Evolutionary conservation across 2,888 invertebrate genomes (phyloP), one percentile per base, ranked within the genome.

Genomic region (Eilema depressum): DNA sequence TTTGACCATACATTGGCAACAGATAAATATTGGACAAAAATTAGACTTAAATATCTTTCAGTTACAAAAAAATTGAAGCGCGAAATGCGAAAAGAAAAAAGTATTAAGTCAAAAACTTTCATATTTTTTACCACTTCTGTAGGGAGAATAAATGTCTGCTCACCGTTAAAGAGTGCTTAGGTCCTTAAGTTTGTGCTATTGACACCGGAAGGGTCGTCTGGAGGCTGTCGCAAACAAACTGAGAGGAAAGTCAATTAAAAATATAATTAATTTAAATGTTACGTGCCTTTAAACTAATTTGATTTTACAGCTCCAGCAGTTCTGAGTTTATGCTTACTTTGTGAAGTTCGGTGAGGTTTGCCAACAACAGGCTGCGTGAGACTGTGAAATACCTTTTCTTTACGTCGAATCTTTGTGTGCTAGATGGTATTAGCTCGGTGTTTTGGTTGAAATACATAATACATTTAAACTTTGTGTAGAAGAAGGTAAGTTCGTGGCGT

Each of bases 211-310:
- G 57, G 57, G 33, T 61, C 57, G 66, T 56, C 70, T 67, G n/a
- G 41, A 66, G 66, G 62, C 57, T 66, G 41, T 62, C 64, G 28
- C 63, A 61, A 72, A 73, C 71, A 75, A 80, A 73, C 69, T 69
- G 33, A 47, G 37, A 66, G 59, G 17, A 76, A 78, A 74, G 71
- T 76, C 73, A 73, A 71, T 76, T 74, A 68, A 72, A 71, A 80
- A 69, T 59, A 70, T 66, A 78, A 74, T 80, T 70, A 68, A 74
- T 62, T 80, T 68, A 66, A 65, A 72, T 68, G 69, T 76, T 66
- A 63, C 53, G 67, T 68, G 62, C 69, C 63, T 63, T n/a, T 61
- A 63, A 70, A 72, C 70, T 71, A 73, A 73, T 77, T 80, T 63
- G 30, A 72, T 69, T 70, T 63, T 61, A 70, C 66, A 66, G 33